These are phyloP conservation scores for Galerucella pusilla DNA, from an alignment of 2,888 invertebrate genomes.

Conservation along the genomic window DNA sequence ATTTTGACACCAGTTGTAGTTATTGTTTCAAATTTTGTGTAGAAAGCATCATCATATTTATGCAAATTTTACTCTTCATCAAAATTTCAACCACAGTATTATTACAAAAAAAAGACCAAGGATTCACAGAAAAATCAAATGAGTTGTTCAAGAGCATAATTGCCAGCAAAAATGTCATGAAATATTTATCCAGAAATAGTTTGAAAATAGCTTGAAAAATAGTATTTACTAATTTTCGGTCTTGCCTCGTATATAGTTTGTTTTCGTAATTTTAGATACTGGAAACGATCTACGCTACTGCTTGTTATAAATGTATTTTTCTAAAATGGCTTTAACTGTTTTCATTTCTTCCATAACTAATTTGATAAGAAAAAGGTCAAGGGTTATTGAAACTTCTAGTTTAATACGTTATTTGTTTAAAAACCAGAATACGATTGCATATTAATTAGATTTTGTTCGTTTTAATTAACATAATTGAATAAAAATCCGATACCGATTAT, in stretches of 20 bases:
- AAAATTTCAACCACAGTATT: too few species aligned
- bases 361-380: constrained; percentile 37
- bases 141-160: too few species aligned
- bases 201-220: too few species aligned
- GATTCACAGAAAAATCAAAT: too few species aligned
- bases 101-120: too few species aligned
- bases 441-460: constrained; percentile 36
- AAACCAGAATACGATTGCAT: constrained; percentile 39
- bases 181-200: too few species aligned
- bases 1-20: too few species aligned
- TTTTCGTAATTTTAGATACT: neutral
- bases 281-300: constrained; percentile 12
- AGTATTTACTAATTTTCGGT: neutral
- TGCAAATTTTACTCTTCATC: too few species aligned
- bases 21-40: too few species aligned
- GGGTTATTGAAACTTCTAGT: constrained; percentile 41
- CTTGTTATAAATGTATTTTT: constrained; percentile 9
- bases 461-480: constrained; percentile 38
- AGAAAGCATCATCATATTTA: too few species aligned
- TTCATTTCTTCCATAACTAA: constrained; percentile 34
- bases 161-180: too few species aligned
- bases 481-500: constrained; percentile 25
- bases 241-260: neutral
- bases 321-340: constrained; percentile 27
- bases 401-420: constrained; percentile 38